Conservation (phyloP, 2,888 invertebrate genomes). For the Phengaris alcon region DNA sequence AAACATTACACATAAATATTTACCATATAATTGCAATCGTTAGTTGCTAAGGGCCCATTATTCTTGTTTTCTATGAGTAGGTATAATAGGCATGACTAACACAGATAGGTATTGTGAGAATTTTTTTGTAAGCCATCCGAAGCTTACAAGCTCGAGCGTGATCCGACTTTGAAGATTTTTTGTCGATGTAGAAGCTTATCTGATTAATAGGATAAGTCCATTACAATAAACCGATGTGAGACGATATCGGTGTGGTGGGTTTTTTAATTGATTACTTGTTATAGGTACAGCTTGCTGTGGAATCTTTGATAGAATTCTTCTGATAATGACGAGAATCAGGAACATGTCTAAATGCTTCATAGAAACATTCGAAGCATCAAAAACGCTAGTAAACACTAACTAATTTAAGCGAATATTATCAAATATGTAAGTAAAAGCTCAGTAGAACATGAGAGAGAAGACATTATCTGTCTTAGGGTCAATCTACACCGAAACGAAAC, state of each 20-base stretch:
- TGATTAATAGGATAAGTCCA: constrained; percentile 10
- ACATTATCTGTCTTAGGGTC: too few species aligned
- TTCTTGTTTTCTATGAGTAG: neutral
- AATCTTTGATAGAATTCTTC: neutral
- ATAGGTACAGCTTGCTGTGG: neutral
- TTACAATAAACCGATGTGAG: neutral
- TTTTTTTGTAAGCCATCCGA: neutral
- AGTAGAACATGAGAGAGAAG: too few species aligned
- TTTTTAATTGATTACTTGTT: constrained; percentile 12
- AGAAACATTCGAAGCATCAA: neutral
- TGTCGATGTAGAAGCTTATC: constrained; percentile 7
- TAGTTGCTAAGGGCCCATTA: neutral
- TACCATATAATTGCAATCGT: neutral
- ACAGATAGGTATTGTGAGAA: neutral
- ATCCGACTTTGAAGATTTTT: constrained; percentile 16
- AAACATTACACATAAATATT: neutral
- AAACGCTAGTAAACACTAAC: neutral
- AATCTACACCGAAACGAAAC: too few species aligned
- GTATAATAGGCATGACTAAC: neutral
- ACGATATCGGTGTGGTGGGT: neutral
- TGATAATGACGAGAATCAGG: neutral
- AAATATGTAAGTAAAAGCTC: too few species aligned
- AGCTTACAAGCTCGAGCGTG: neutral
- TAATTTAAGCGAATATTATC: too few species aligned
- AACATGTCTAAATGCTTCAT: neutral